Evolutionary conservation across 1,140 invertebrate genomes (phyloP), one percentile per base, ranked within the genome.

Genomic region (Caenorhabditis briggsae): DNA sequence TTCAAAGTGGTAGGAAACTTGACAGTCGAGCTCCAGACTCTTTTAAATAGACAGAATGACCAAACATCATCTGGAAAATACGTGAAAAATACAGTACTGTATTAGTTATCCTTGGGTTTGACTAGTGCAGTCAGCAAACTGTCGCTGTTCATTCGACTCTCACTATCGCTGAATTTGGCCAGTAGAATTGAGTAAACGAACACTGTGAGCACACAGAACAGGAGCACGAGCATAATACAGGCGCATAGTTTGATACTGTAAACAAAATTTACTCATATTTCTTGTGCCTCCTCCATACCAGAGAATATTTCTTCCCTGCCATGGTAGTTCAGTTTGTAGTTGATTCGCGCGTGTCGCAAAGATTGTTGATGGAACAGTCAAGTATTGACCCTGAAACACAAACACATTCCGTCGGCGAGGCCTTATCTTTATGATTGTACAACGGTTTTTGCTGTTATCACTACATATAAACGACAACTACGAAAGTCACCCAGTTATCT

Each of bases 321-420:
- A 78, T 78, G 70, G 46, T 50, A 20, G 46, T 50, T 50, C 70
- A 46, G 70, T 18, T 41, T 78, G 70, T 50, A 78, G 70, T n/a
- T 78, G 70, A 78, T 78, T 78, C 53, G 70, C 70, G 70, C 70
- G 70, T 46, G 70, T 46, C 48, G 14, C 14, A n/a, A 25, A 78
- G 18, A 78, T 78, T 78, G 70, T 78, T 53, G 70, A 78, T 78
- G 70, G 70, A 78, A 78, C 70, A 78, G 70, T 78, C 46, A 78
- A n/a, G 46, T 78, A 78, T 50, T 78, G 70, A 78, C 70, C 70
- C 70, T 78, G 70, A 78, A 78, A 78, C n/a, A 78, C 33, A 33
- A 33, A 78, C 70, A 78, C 43, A 78, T 78, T 78, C 70, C 46
- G 46, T 53, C n/a, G 70, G 46, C 33, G 11, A n/a, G 33, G 33